Evolutionary conservation across 2,113 vertebrate species (phyloP), one percentile per base, ranked within the genome.

Genomic region (Lamprologus tigripictilis): DNA sequence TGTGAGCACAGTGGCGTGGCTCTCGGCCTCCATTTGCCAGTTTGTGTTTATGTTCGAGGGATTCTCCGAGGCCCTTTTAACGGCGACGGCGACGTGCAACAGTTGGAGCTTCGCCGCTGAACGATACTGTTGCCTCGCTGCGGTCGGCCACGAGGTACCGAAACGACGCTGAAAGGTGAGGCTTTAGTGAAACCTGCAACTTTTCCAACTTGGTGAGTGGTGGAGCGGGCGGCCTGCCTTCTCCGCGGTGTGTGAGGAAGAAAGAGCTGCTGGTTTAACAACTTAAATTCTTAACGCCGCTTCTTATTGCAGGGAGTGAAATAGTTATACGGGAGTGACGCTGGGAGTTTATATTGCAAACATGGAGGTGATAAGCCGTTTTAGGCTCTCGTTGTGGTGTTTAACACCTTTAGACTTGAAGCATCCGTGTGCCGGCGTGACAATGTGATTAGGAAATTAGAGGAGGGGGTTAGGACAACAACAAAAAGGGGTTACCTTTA

Each of bases 1-100:
- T 90, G 78, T 47, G 80, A 92, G 88, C 89, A 57, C 84, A 68
- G 47, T 89, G 92, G 93, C 95, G 95, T 95, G 90, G 92, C 94
- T 91, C 84, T 89, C 84, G 94, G 94, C 94, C 96, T 96, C 94
- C 95, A 95, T 96, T 96, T 92, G 92, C 83, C 93, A 92, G 88
- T 92, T 91, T 35, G 90, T 89, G 93, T 90, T 90, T 87, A 86
- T 84, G 88, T 90, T 96, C 95, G 94, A 96, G 82, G 96, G 81
- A 87, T 82, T 42, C 83, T 33, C 40, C 81, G 86, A 80, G 28
- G 86, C 53, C 21, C 9, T 4, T 31, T 17, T 17, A 19, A 83
- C 80, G 61, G 61, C 61, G 42, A 54, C 66, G 33, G 53, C 12
- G 73, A 28, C 86, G 87, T 12, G 88, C 93, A 94, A 94, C 92